Conservation (phyloP, 2,113 vertebrate genomes). For the Promerops cafer region DNA sequence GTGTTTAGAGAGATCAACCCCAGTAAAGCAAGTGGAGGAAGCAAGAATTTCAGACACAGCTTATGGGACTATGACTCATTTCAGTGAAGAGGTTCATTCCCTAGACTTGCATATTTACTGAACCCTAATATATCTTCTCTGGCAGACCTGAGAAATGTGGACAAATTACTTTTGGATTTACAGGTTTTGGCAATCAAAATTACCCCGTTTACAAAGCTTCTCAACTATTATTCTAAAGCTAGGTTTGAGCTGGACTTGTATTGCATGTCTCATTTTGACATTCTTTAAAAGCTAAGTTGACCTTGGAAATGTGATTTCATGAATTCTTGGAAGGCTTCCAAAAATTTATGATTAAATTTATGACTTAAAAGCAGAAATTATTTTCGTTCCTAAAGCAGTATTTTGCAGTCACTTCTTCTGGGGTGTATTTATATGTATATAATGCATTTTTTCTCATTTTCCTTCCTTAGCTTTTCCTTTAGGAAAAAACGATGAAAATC, state of each 20-base stretch:
- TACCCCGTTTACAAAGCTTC: neutral
- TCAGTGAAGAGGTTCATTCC: neutral
- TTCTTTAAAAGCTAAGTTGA: slow-evolving; percentile 31
- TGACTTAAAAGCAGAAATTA: slow-evolving; percentile 33
- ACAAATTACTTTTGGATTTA: slow-evolving; percentile 21
- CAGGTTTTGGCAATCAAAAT: neutral
- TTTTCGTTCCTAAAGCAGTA: slow-evolving; percentile 45
- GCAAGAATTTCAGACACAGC: neutral
- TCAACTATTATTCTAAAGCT: neutral
- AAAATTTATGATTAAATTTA: slow-evolving; percentile 49
- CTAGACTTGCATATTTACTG: neutral
- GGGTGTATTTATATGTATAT: slow-evolving; percentile 15
- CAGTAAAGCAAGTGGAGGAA: neutral
- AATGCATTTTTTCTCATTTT: slow-evolving; percentile 40
- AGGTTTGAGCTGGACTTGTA: neutral
- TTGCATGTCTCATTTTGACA: neutral
- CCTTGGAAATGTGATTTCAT: slow-evolving; percentile 40
- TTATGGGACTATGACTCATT: neutral
- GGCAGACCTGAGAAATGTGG: neutral
- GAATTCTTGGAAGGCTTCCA: slow-evolving; percentile 33
- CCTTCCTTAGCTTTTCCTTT: neutral
- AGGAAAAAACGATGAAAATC: slow-evolving; percentile 17
- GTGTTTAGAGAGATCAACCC: neutral
- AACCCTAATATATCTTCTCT: neutral
- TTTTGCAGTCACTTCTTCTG: slow-evolving; percentile 30